Percentiles rank a stretch among this genome's conserved stretches.
Evolutionary conservation across 1,140 invertebrate species (phyloP).

Genomic region (Drosophila orena): DNA sequence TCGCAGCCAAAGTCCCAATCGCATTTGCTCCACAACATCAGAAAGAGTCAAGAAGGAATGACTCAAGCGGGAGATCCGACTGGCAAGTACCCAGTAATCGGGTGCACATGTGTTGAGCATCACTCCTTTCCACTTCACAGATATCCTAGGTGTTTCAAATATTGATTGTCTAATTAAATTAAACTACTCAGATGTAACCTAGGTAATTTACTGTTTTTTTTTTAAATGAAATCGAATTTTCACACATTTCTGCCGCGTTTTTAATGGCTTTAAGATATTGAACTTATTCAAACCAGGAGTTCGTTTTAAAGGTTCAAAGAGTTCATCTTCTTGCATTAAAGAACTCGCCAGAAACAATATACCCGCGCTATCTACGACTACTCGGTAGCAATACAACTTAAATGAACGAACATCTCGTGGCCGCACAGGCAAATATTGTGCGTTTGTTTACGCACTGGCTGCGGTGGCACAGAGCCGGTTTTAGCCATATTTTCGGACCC

Average conservation of each 20-base stretch:
- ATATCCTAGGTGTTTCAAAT: no score
- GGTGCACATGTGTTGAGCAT: no score
- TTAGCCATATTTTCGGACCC: conserved; percentile 31
- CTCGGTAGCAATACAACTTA: conserved; percentile 12
- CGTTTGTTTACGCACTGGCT: conserved; percentile 63
- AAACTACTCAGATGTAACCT: no score
- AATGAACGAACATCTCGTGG: conserved; percentile 45
- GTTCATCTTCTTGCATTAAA: no score
- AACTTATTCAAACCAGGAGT: no score
- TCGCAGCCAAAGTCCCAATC: conserved; percentile 32
- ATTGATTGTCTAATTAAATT: no score
- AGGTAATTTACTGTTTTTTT: no score
- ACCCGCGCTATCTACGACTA: background rate
- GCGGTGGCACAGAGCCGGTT: conserved; percentile 55
- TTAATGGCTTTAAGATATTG: background rate
- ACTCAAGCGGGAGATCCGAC: background rate
- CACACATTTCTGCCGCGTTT: background rate
- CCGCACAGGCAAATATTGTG: conserved; percentile 50
- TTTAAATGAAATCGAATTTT: no score
- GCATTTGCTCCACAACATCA: conserved; percentile 57
- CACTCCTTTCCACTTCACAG: no score
- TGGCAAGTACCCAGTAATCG: background rate
- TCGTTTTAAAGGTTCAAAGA: no score
- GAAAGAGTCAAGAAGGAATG: conserved; percentile 29
- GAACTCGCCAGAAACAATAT: background rate